Evolutionary conservation across 2,113 vertebrate genomes (phyloP).

Genomic region (Anarrhichthys ocellatus): DNA sequence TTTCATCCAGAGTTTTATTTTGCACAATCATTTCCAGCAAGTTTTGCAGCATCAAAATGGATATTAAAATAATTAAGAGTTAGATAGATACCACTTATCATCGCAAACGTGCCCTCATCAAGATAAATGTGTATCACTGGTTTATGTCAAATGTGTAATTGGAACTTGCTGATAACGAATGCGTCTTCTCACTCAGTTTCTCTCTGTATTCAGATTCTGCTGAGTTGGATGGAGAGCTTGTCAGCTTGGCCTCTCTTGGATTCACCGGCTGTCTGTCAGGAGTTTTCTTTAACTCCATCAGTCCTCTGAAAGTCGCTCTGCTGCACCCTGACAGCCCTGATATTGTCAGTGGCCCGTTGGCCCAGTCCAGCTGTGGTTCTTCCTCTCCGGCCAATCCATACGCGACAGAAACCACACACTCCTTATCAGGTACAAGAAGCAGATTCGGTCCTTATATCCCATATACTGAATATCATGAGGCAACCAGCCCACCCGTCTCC

Average conservation of each 20-base stretch:
- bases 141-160: background rate
- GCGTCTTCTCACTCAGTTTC: background rate
- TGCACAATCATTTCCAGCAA: background rate
- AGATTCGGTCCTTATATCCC: background rate
- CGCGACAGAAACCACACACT: conserved; percentile 89
- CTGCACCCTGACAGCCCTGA: conserved; percentile 84
- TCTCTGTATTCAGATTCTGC: conserved; percentile 64
- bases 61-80: conserved; percentile 19
- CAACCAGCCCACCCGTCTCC: background rate
- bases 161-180: conserved; percentile 10
- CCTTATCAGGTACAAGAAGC: conserved; percentile 87
- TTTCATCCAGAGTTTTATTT: background rate
- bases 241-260: conserved; percentile 85
- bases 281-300: conserved; percentile 91
- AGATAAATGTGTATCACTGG: conserved; percentile 10
- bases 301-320: conserved; percentile 92
- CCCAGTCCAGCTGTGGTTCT: conserved; percentile 88
- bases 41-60: background rate
- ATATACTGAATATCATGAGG: background rate
- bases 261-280: conserved; percentile 95
- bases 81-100: conserved; percentile 8
- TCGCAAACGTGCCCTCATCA: background rate
- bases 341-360: conserved; percentile 86
- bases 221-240: conserved; percentile 86
- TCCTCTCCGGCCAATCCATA: conserved; percentile 84